Evolutionary conservation across 2,888 invertebrate genomes (phyloP).

Genomic region (Pinctada fucata): DNA sequence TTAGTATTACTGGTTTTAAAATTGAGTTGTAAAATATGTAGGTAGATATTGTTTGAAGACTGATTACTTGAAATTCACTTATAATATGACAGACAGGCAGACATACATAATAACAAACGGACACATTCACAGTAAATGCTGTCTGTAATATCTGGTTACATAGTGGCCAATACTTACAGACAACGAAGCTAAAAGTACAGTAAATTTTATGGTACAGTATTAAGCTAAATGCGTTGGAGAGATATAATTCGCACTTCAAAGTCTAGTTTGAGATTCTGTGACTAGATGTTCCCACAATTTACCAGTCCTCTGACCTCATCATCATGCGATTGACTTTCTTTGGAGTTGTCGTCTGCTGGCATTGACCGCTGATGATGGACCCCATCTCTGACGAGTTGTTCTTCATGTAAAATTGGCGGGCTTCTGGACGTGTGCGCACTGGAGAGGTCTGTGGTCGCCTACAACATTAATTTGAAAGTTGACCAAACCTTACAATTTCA

Average conservation of each 20-base stretch:
- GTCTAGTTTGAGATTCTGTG: neutral
- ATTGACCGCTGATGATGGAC: constrained; percentile 65
- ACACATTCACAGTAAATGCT: no score
- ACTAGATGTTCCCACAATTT: constrained; percentile 24
- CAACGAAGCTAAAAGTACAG: no score
- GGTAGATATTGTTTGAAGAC: no score
- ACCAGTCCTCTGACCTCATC: constrained; percentile 62
- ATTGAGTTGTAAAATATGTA: no score
- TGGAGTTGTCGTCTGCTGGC: constrained; percentile 30
- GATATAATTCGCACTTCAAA: no score
- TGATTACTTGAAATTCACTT: no score
- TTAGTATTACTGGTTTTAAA: no score
- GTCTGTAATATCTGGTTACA: neutral
- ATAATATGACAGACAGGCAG: no score
- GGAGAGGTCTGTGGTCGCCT: constrained; percentile 62
- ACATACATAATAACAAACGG: no score
- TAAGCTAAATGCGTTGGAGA: no score
- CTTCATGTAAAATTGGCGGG: constrained; percentile 57
- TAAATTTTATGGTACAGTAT: no score
- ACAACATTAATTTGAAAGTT: constrained; percentile 17
- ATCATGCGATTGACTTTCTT: constrained; percentile 54
- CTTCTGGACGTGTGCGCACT: constrained; percentile 62
- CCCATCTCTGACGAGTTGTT: constrained; percentile 67
- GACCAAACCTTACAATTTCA: no score
- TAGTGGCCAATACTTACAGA: neutral